Evolutionary conservation across 2,113 vertebrate species (phyloP), one percentile per base, ranked within the genome.

Genomic region (Galeopterus variegatus): DNA sequence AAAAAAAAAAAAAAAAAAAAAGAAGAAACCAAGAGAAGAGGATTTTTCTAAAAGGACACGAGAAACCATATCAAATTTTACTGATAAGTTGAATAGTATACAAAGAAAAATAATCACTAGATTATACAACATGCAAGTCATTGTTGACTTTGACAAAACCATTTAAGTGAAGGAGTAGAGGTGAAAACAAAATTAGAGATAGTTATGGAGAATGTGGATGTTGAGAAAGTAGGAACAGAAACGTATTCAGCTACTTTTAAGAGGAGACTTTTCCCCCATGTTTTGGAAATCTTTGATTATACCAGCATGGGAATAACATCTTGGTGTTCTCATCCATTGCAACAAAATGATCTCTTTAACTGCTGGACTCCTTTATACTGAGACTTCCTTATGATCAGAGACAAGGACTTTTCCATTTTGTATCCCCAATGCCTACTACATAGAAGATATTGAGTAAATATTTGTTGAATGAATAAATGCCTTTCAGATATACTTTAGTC

Each of bases 171-270:
- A 77, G 79, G 15, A 75, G 45, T 28, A 76, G 23, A 24, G 13
- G 5, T 95, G 17, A 69, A 77, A 96, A 88, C 52, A 91, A 80
- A 50, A 50, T 65, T 62, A 83, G 60, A 72, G 12, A 41, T 14
- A 90, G 15, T 75, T 84, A 31, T 6, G 1, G n/a, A 88, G 64
- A 21, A 1, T n/a, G 31, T 8, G 7, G 19, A 58, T 45, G 70
- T 4, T 81, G 54, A 82, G 31, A 96, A 73, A 85, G 26, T 52
- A n/a, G 24, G 77, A 89, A 76, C 7, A 76, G 26, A 88, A 92
- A 88, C 89, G 36, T 65, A 93, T 87, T 83, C 21, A 83, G 17
- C 19, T 88, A 62, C 31, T 50, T 88, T 84, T 87, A 88, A 86
- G 69, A 10, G 36, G 75, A 84, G n/a, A 75, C 48, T 85, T 88